These are phyloP conservation scores for Onthophagus sagittarius DNA, from an alignment of 2,888 invertebrate genomes.

Conservation along the genomic window DNA sequence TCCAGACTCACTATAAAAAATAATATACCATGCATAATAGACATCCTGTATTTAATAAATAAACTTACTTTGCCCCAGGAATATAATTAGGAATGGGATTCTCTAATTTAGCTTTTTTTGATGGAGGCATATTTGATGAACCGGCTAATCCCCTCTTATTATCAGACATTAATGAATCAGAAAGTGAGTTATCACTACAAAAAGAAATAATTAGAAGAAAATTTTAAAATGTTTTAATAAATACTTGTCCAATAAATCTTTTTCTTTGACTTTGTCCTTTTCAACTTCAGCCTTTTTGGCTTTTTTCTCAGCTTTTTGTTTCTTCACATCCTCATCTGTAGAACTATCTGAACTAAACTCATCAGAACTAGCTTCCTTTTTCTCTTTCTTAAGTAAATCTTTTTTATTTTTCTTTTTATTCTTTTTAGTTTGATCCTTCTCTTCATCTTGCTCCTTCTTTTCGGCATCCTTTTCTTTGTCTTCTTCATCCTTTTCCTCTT, in stretches of 20 bases:
- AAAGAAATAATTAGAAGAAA: neutral
- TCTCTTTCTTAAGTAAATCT: constrained; percentile 57
- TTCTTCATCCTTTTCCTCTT: constrained; percentile 68
- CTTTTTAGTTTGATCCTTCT: constrained; percentile 62
- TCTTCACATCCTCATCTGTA: constrained; percentile 67
- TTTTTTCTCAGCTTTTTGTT: constrained; percentile 51
- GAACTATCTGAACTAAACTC: constrained; percentile 69
- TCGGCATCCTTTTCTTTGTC: constrained; percentile 68
- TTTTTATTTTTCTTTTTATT: constrained; percentile 56
- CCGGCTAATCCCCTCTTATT: constrained; percentile 47
- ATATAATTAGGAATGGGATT: constrained; percentile 48
- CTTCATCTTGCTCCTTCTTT: constrained; percentile 49
- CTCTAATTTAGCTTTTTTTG: constrained; percentile 57
- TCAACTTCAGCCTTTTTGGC: constrained; percentile 45
- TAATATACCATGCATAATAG: no score
- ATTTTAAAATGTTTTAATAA: neutral
- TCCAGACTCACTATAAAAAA: no score
- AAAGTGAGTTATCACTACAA: constrained; percentile 8
- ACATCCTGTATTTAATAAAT: neutral
- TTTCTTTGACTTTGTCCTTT: constrained; percentile 45
- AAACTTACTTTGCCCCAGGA: constrained; percentile 49
- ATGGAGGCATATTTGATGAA: constrained; percentile 42
- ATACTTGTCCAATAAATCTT: neutral
- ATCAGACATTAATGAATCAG: constrained; percentile 49
- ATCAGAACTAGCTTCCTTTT: constrained; percentile 55